Base-by-base conservation (phyloP, 23 tunicate genomes). In the Trididemnum miniatum region DNA sequence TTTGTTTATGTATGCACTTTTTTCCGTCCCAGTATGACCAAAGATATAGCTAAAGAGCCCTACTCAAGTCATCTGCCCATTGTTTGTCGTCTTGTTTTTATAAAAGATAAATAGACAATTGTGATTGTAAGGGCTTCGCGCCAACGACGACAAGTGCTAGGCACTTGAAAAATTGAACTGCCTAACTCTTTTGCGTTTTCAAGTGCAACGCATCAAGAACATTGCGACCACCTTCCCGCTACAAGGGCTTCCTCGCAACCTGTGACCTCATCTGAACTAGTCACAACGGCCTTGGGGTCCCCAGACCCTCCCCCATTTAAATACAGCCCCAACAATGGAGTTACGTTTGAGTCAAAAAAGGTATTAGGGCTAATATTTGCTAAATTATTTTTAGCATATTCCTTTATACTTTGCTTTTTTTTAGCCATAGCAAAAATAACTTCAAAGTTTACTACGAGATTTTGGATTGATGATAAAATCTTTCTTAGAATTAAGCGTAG, bases 241-340 rank as follows among this genome's bases (percentile, higher is more conserved):
- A 67, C 75, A 9, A 20, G 75, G 9, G 37, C 75, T 12, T 67
- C 75, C 20, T 67, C 75, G 24, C 79, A 73, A 29, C 79, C 79
- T 73, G 79, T 73, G 1, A 67, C 75, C 3, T 38, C 59, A 2
- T 9, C 20, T 31, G 79, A 73, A 39, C 3, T 40, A 1, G 31
- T 26, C 9, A 20, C 79, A 2, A 12, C 59, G 27, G 75, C 75
- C n/a, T 5, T 26, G 9, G 38, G 18, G 2, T 27, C 35, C 24
- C 66, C 85, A 34, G 97, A 80, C 36, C 71, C 86, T 31, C 89
- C 97, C 2, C 64, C 90, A 31, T 86, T 91, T 76, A 85, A 85
- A 66, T 91, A 85, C 65, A 91, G 82, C 62, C 97, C 97, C 31
- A 91, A 85, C 40, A 65, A 59, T 29, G 97, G 97, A 29, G 90